Evolutionary conservation across 2,888 invertebrate species (phyloP).

Genomic region (Bembecia ichneumoniformis): DNA sequence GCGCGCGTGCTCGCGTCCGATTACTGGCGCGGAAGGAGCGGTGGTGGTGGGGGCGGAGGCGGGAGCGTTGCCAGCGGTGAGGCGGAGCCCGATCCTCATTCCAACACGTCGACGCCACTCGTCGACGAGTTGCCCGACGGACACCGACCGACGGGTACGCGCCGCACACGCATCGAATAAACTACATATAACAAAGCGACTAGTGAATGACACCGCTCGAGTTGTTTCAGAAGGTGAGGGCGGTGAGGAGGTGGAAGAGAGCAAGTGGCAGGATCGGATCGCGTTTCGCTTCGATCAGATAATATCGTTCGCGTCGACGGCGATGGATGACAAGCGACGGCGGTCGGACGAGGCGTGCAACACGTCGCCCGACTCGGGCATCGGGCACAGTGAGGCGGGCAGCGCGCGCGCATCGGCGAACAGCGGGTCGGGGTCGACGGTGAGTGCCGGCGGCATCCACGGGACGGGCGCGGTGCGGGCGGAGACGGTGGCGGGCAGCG

Average conservation of each 20-base stretch:
- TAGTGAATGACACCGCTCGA: neutral
- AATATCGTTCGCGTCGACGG: slow-evolving; percentile 93
- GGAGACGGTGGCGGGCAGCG: slow-evolving; percentile 18
- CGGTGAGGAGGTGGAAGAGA: slow-evolving; percentile 81
- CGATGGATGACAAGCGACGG: slow-evolving; percentile 87
- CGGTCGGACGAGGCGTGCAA: slow-evolving; percentile 87
- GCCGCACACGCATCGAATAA: neutral
- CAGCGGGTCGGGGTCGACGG: slow-evolving; percentile 9
- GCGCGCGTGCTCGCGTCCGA: slow-evolving; percentile 80
- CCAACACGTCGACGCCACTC: slow-evolving; percentile 76
- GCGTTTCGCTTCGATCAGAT: slow-evolving; percentile 94
- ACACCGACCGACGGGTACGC: slow-evolving; percentile 47
- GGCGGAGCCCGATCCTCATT: slow-evolving; percentile 77
- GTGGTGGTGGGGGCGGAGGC: slow-evolving; percentile 32
- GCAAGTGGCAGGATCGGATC: slow-evolving; percentile 94
- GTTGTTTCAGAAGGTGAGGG: slow-evolving; percentile 68
- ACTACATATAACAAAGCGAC: neutral
- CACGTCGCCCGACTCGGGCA: slow-evolving; percentile 89
- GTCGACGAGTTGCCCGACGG: slow-evolving; percentile 72
- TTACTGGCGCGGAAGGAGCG: slow-evolving; percentile 73
- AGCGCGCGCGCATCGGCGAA: slow-evolving; percentile 33
- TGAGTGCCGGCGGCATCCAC: slow-evolving; percentile 34
- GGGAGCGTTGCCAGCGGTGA: slow-evolving; percentile 24
- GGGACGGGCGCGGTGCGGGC: slow-evolving; percentile 36
- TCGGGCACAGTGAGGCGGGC: slow-evolving; percentile 78